Evolutionary conservation across 1,140 invertebrate genomes (phyloP).

Genomic region (Drosophila hydei): DNA sequence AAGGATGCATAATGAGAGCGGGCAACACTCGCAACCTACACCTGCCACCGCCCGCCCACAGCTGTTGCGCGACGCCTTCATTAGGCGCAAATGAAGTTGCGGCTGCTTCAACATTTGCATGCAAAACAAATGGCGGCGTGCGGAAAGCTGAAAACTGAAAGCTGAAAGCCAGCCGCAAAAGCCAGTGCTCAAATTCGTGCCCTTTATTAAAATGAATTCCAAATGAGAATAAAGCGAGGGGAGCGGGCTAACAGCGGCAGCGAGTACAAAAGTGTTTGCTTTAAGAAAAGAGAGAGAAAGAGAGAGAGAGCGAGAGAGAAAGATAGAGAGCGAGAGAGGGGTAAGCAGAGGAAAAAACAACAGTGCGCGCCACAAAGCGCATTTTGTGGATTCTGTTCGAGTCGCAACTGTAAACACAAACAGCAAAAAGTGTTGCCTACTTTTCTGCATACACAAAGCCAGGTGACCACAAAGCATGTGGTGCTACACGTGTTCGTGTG

Average conservation of each 20-base stretch:
- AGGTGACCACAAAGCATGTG: conserved; percentile 66
- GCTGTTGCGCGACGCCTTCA: conserved; percentile 46
- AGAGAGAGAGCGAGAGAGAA: background rate
- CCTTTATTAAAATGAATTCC: conserved; percentile 78
- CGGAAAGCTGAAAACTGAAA: conserved; percentile 13
- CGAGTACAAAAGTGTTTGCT: conserved; percentile 8
- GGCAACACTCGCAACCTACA: background rate
- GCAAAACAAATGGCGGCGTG: conserved; percentile 52
- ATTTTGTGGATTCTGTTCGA: conserved; percentile 43
- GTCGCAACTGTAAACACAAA: conserved; percentile 31
- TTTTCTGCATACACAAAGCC: conserved; percentile 34
- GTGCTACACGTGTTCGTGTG: conserved; percentile 8
- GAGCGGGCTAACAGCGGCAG: background rate
- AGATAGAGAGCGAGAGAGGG: background rate
- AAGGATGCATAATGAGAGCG: conserved; percentile 74
- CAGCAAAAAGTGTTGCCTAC: conserved; percentile 59
- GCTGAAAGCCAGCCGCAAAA: conserved; percentile 64
- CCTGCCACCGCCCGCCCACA: background rate
- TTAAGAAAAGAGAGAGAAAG: conserved; percentile 15
- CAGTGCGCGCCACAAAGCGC: conserved; percentile 59
- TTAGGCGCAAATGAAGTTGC: conserved; percentile 75
- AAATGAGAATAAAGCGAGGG: conserved; percentile 47
- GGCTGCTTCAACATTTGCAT: conserved; percentile 64
- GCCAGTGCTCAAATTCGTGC: conserved; percentile 69
- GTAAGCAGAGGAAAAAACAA: conserved; percentile 10